A percentile compares a stretch with the other conserved stretches of the same genome.
These are phyloP conservation scores for Petrosia ficiformis DNA, from an alignment of 37 sponge, comb jelly and placozoan genomes.

Conservation along the genomic window DNA sequence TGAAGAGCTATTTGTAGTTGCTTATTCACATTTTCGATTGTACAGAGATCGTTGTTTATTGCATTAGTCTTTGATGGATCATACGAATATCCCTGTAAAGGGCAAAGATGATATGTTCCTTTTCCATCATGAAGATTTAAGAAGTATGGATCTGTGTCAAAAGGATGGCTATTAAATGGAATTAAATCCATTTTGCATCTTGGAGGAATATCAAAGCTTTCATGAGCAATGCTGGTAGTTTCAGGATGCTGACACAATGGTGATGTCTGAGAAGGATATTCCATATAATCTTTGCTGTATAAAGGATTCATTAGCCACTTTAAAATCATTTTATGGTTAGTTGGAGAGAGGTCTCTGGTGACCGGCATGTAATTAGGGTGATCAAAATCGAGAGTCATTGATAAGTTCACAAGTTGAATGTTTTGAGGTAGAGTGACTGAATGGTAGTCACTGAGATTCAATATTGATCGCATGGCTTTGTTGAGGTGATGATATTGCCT, in stretches of 20 bases:
- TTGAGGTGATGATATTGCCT: constrained; percentile 2
- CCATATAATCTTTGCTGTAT: neutral
- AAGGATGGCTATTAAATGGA: neutral
- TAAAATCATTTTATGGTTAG: constrained; percentile 33
- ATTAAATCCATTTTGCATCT: neutral
- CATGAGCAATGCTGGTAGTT: neutral
- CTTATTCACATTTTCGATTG: neutral
- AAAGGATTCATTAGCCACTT: constrained; percentile 46
- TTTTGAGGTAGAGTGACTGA: constrained; percentile 22
- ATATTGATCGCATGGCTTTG: constrained; percentile 19
- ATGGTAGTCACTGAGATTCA: constrained; percentile 23
- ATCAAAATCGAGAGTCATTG: constrained; percentile 6
- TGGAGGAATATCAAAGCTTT: neutral
- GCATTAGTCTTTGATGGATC: too few relatives aligned
- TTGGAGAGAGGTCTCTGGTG: constrained; percentile 49
- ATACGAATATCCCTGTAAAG: neutral
- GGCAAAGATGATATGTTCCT: neutral
- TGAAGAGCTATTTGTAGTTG: constrained; percentile 20
- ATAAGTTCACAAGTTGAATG: neutral
- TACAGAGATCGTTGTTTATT: neutral
- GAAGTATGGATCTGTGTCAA: neutral
- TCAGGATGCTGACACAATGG: too few relatives aligned
- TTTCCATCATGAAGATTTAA: neutral
- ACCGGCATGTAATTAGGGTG: constrained; percentile 48
- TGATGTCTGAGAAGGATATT: neutral